A percentile compares a stretch with the other conserved stretches of the same genome.
phyloP scores from a whole-genome alignment of 1,140 invertebrate genomes.

The Brachystomella parvula region DNA sequence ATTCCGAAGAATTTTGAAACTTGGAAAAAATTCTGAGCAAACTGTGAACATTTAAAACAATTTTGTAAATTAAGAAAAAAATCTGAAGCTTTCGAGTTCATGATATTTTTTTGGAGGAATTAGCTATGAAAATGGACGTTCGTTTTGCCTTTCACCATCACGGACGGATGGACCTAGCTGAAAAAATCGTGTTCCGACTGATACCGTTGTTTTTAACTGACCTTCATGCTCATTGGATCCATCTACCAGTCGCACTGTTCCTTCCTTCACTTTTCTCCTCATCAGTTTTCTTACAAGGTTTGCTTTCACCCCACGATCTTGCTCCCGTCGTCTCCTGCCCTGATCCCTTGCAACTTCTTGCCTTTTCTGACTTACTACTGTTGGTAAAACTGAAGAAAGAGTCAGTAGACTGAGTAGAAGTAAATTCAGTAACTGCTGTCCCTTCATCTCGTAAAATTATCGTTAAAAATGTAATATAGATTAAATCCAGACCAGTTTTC shows the following conservation, averaged over 20 bases:
- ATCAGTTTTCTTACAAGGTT: slow-evolving; percentile 46
- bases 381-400: not conserved
- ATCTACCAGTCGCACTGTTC: slow-evolving; percentile 59
- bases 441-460: not conserved
- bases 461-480: not conserved
- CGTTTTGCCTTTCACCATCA: too few species aligned
- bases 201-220: slow-evolving; percentile 38
- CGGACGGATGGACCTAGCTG: not conserved
- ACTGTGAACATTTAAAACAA: not conserved
- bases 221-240: slow-evolving; percentile 60
- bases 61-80: not conserved
- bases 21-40: not conserved
- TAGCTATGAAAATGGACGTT: too few species aligned
- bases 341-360: too few species aligned
- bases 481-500: not conserved
- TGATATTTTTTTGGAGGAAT: not conserved
- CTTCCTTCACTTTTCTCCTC: slow-evolving; percentile 57
- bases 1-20: too few species aligned
- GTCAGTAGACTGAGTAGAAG: not conserved
- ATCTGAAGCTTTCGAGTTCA: not conserved
- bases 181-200: slow-evolving; percentile 1
- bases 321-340: slow-evolving; percentile 14
- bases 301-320: slow-evolving; percentile 43
- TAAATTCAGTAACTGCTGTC: not conserved
- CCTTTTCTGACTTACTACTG: not conserved